Base-by-base conservation (phyloP, 2,113 vertebrate species). In the Sturnus vulgaris region DNA sequence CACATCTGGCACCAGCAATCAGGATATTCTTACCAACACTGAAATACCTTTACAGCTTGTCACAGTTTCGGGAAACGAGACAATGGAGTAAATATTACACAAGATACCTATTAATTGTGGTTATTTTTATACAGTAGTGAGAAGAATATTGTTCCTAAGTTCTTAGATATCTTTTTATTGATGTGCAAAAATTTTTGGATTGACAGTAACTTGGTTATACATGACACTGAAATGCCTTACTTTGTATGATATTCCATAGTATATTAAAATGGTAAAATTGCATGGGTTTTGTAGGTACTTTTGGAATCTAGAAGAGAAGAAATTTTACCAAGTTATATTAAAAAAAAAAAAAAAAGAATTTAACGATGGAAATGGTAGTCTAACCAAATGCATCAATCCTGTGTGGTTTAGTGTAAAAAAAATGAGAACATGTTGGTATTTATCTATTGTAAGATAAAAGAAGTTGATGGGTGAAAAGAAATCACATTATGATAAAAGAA, bases 211-310 rank as follows among this genome's bases (percentile, higher is more conserved):
- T 98, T 99, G 99, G 98, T 99, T 99, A 99, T 99, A 99, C 98
- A 99, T 98, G 98, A 99, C 99, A 99, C 99, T 98, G 99, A 99
- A 99, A 99, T 99, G 99, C 99, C 99, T 99, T 99, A 99, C 99
- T 99, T 99, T 99, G 99, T 99, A 99, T 99, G 98, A 99, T 99
- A 99, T 98, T 99, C 98, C 99, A 98, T 99, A 97, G 98, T 99
- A 98, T 98, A 98, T 98, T 98, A 98, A 98, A 99, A 98, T 99
- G 98, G 98, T 99, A 98, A 98, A 98, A 98, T 98, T 98, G 98
- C 98, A 98, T 98, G 98, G 98, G 97, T 98, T 99, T 98, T 98
- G 98, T 98, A 98, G 98, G 98, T 98, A 98, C 98, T 98, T 98
- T 98, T 98, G 98, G 98, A 98, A 98, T 98, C 98, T 98, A 98